Percentiles rank a stretch among this genome's conserved stretches.
These are phyloP conservation scores for Aplodontia rufa DNA, from an alignment of 2,113 vertebrate genomes.

Conservation along the genomic window DNA sequence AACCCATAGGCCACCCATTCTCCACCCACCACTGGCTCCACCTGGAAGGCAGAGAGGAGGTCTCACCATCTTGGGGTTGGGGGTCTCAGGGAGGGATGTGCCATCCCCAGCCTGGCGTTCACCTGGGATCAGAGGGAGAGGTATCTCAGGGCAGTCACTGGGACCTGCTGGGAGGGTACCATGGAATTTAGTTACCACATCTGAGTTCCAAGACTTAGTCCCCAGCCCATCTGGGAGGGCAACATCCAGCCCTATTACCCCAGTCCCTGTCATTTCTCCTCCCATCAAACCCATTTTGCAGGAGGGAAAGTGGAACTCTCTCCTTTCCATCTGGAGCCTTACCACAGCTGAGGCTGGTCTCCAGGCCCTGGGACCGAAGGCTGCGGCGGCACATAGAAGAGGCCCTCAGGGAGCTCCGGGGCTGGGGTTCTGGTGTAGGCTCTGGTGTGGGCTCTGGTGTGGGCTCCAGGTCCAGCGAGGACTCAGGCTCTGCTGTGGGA, in stretches of 20 bases:
- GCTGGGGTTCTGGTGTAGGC: slow-evolving; percentile 1
- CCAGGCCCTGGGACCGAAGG: slow-evolving; percentile 86
- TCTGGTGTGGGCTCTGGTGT: slow-evolving; percentile 64
- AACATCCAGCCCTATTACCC: accelerated
- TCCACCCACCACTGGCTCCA: not conserved
- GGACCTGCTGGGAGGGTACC: slow-evolving; percentile 74
- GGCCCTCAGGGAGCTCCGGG: slow-evolving; percentile 90
- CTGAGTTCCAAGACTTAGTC: not conserved
- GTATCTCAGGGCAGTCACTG: slow-evolving; percentile 89
- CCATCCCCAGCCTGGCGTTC: slow-evolving; percentile 98
- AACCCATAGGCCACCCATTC: not conserved
- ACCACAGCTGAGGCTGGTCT: slow-evolving; percentile 90
- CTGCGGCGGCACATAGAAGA: slow-evolving; percentile 87
- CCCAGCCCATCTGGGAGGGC: not conserved
- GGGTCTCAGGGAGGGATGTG: slow-evolving; percentile 97
- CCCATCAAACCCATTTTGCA: not conserved
- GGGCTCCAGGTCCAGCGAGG: slow-evolving; percentile 68
- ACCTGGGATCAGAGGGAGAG: slow-evolving; percentile 90
- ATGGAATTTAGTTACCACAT: not conserved
- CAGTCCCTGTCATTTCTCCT: not conserved
- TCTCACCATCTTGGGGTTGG: slow-evolving; percentile 96
- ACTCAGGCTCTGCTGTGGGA: slow-evolving; percentile 71
- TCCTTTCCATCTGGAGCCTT: not conserved
- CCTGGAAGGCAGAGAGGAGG: not conserved
- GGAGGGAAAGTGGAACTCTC: not conserved